phyloP scores from a whole-genome alignment of 2,113 vertebrate genomes.

The Macheiramphus alcinus region DNA sequence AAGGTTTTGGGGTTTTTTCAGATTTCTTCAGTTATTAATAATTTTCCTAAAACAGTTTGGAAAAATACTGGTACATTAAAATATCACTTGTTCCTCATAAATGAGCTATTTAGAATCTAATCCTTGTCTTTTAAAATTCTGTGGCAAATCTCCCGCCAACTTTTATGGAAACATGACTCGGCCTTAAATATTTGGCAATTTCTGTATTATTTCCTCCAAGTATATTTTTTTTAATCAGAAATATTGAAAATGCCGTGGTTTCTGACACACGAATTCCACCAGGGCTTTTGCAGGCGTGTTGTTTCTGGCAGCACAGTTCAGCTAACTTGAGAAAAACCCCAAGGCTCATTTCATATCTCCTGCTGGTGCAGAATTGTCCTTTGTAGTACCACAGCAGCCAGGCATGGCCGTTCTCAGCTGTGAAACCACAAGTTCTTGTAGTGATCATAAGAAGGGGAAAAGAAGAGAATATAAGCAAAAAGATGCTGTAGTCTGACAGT shows the following conservation, averaged over 20 bases:
- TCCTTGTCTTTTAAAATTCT: slow-evolving; percentile 9
- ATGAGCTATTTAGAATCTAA: slow-evolving; percentile 10
- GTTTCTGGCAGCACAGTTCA: slow-evolving; percentile 2
- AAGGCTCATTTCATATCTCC: neutral
- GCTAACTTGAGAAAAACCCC: neutral
- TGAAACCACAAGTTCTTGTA: neutral
- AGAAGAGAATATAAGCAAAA: neutral
- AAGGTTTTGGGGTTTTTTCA: neutral
- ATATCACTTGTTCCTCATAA: slow-evolving; percentile 32
- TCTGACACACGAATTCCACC: neutral
- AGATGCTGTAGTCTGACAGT: neutral
- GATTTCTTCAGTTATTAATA: slow-evolving; percentile 58
- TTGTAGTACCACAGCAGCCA: accelerated
- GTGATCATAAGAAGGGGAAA: neutral
- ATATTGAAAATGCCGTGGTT: neutral
- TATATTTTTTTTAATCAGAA: neutral
- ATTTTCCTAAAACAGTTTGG: slow-evolving; percentile 49
- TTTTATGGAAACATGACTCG: neutral
- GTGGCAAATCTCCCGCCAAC: neutral
- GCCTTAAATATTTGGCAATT: slow-evolving; percentile 28
- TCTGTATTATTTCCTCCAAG: neutral
- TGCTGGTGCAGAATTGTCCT: neutral
- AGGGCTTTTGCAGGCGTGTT: neutral
- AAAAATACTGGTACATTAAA: slow-evolving; percentile 1
- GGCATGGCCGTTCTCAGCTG: neutral